Base-by-base conservation (phyloP, 2,797 vertebrate genomes). In the Takifugu rubripes region DNA sequence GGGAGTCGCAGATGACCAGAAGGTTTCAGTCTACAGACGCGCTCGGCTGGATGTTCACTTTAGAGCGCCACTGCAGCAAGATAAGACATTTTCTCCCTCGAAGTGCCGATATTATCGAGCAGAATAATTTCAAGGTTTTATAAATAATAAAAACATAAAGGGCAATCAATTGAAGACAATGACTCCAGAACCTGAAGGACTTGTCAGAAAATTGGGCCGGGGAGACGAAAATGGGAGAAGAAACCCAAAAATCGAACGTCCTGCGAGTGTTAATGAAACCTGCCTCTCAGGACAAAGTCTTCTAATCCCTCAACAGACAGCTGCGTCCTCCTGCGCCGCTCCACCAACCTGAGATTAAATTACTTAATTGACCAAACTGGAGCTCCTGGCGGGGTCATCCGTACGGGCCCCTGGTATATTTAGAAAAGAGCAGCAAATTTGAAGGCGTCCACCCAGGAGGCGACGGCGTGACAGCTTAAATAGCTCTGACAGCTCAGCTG, bases 21-120 rank as follows among this genome's bases (percentile, higher is more conserved):
- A 83, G 66, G 79, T 84, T 84, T 78, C 73, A 68, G 75, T 88
- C 80, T 73, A 76, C 77, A 80, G 79, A 79, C 70, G 49, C 66
- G 77, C 77, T 62, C 72, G 56, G 75, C 64, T 76, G 74, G 75
- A 75, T 85, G 75, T 78, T 21, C 21, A 21, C 21, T 21, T 21
- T 21, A 21, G 21, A 12, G 36, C 3, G 12, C 36, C 14, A 4
- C 36, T 40, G 36, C 14, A 14, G 11, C 14, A 40, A 3, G 36
- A 14, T 14, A 12, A 40, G 36, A 10, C 14, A 3, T 40, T 40
- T 40, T 40, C 33, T 36, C 12, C 7, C 7, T 36, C 36, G 3
- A 40, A 40, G 12, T 12, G 4, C 36, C 36, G 14, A 40, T 10
- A 40, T 40, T 40, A 40, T 14, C 5, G 10, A 40, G 14, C 11